phyloP scores from a whole-genome alignment of 2,113 vertebrate genomes.

The Turnix velox region DNA sequence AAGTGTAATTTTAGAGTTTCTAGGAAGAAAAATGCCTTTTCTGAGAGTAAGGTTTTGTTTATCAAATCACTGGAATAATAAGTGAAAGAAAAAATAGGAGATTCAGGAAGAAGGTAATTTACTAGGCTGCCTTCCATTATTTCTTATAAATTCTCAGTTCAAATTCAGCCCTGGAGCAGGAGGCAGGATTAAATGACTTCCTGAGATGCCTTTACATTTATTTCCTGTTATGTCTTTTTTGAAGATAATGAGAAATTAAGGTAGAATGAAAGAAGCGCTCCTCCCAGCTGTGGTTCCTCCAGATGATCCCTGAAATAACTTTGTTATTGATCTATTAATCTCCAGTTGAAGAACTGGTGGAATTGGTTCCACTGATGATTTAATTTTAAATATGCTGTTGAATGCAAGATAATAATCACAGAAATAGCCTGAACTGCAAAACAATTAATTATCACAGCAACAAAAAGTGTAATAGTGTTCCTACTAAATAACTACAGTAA shows the following conservation, averaged over 20 bases:
- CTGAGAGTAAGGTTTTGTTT: not conserved
- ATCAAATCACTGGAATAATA: not conserved
- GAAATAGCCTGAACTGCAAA: not conserved
- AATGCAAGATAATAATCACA: not conserved
- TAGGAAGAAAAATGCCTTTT: not conserved
- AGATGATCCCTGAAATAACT: not conserved
- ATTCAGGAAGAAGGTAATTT: conserved; percentile 30
- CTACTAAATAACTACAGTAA: not conserved
- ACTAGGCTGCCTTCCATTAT: conserved; percentile 12
- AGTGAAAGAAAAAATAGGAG: conserved; percentile 13
- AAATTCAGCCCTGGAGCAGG: conserved; percentile 39
- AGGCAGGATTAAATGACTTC: conserved; percentile 30
- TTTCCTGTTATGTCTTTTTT: conserved; percentile 47
- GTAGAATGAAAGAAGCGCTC: not conserved
- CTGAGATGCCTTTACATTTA: conserved; percentile 42
- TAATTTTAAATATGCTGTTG: not conserved
- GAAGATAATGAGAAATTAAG: conserved; percentile 14
- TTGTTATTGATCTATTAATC: not conserved
- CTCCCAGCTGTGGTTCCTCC: not conserved
- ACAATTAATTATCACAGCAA: not conserved
- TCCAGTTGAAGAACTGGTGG: not conserved
- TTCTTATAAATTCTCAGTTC: conserved; percentile 31
- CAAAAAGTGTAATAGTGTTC: not conserved
- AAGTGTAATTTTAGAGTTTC: not conserved
- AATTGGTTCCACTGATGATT: not conserved